Evolutionary conservation across 2,888 invertebrate species (phyloP).

Genomic region (Eristalinus aeneus): DNA sequence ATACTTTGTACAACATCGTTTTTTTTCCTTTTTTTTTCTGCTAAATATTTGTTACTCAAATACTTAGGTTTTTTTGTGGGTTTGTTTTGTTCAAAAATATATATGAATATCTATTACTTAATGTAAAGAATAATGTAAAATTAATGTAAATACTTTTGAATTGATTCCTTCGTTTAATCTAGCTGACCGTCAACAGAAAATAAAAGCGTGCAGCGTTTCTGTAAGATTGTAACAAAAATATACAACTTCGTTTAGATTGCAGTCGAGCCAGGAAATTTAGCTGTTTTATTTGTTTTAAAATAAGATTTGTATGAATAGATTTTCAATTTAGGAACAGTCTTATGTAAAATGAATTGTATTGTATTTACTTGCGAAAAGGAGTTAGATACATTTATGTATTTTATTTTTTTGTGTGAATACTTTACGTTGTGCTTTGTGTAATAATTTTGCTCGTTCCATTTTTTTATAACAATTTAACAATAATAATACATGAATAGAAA

Average conservation of each 20-base stretch:
- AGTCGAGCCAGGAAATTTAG: slow-evolving; percentile 38
- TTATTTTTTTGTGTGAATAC: slow-evolving; percentile 51
- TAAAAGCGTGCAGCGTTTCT: not conserved
- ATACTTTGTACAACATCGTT: slow-evolving; percentile 70
- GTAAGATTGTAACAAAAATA: slow-evolving; percentile 66
- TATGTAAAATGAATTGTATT: slow-evolving; percentile 48
- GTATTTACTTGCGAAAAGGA: slow-evolving; percentile 24
- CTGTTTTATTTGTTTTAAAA: slow-evolving; percentile 21
- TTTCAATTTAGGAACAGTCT: slow-evolving; percentile 68
- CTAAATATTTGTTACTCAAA: slow-evolving; percentile 56
- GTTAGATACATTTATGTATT: slow-evolving; percentile 46
- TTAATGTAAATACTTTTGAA: slow-evolving; percentile 56
- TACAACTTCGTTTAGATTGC: slow-evolving; percentile 58
- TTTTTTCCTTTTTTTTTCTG: slow-evolving; percentile 32
- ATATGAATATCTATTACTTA: slow-evolving; percentile 37
- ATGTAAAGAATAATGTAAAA: slow-evolving; percentile 48
- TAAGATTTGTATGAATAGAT: slow-evolving; percentile 53
- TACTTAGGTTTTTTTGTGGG: slow-evolving; percentile 35
- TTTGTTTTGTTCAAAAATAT: slow-evolving; percentile 30
- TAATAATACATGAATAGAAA: slow-evolving; percentile 56
- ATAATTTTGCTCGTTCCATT: slow-evolving; percentile 47
- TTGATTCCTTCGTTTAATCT: slow-evolving; percentile 28
- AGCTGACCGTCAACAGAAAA: not conserved
- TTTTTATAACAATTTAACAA: slow-evolving; percentile 52
- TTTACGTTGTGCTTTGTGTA: slow-evolving; percentile 66